Evolutionary conservation across 2,888 invertebrate species (phyloP), one percentile per base, ranked within the genome.

Genomic region (Psylliodes chrysocephalus): DNA sequence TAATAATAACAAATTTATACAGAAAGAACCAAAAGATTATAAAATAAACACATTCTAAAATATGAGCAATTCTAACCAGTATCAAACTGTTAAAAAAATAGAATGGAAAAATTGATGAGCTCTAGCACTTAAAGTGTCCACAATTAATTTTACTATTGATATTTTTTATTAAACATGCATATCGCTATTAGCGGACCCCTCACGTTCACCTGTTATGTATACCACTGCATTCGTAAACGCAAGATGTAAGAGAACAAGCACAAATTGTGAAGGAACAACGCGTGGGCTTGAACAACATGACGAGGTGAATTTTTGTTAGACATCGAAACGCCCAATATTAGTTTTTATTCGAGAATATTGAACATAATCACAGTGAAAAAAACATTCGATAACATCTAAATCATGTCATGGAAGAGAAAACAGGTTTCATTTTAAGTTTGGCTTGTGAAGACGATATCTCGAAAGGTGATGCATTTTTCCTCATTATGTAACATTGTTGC

Each of bases 281-380:
- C 66, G 66, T 66, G 63, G 66, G 66, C 55, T 53, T 22, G 33
- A 63, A 55, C 57, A 35, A 55, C 65, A 65, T 66, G 66, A 66
- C 66, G 60, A 63, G 47, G 54, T 52, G 59, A 52, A 66, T 63
- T 66, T 66, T 61, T 63, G 60, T 63, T 60, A 60, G 66, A 66
- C 61, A 60, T 60, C 57, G 62, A 66, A 60, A 63, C 66, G 66
- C 66, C 66, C 66, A 63, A 66, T 66, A 62, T 59, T 66, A 62
- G 66, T 66, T 66, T 61, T 63, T 61, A 63, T 63, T 66, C 61
- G 62, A 63, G 63, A 60, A 63, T 63, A 66, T 66, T 63, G 61
- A 63, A 66, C 66, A 63, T 63, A 66, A 66, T 66, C 66, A 66
- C 52, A 55, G 60, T 60, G 60, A 60, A 66, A 59, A 55, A 49